Evolutionary conservation across 2,113 vertebrate species (phyloP).

Genomic region (Glareola pratincola): DNA sequence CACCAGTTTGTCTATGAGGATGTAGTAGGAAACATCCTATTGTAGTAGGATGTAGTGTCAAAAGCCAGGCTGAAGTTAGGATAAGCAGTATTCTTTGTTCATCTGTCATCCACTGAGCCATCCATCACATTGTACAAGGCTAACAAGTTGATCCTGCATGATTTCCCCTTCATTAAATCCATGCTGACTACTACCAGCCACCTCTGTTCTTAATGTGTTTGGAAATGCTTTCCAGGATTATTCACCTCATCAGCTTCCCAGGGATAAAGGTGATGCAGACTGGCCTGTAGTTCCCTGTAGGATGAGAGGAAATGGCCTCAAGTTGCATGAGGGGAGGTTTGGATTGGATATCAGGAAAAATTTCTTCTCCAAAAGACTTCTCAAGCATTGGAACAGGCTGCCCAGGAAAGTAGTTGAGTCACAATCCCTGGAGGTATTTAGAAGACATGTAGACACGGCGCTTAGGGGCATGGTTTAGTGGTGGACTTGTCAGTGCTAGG

Average conservation of each 20-base stretch:
- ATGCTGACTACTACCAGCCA: neutral
- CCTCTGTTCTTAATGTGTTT: neutral
- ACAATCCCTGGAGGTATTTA: neutral
- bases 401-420: neutral
- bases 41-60: accelerated
- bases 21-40: neutral
- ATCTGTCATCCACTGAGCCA: neutral
- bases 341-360: neutral
- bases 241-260: neutral
- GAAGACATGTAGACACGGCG: neutral
- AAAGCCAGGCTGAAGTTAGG: neutral
- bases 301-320: neutral
- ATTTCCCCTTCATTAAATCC: neutral
- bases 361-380: neutral
- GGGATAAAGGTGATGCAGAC: neutral
- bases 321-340: neutral
- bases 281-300: neutral
- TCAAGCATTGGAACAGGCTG: neutral
- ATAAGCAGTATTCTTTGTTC: neutral
- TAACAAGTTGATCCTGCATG: neutral
- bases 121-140: neutral
- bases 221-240: neutral
- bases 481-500: neutral
- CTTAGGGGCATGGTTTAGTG: neutral
- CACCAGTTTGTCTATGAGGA: neutral